Base-by-base conservation (phyloP, 2,888 invertebrate species). In the Seira sanloemensis region DNA sequence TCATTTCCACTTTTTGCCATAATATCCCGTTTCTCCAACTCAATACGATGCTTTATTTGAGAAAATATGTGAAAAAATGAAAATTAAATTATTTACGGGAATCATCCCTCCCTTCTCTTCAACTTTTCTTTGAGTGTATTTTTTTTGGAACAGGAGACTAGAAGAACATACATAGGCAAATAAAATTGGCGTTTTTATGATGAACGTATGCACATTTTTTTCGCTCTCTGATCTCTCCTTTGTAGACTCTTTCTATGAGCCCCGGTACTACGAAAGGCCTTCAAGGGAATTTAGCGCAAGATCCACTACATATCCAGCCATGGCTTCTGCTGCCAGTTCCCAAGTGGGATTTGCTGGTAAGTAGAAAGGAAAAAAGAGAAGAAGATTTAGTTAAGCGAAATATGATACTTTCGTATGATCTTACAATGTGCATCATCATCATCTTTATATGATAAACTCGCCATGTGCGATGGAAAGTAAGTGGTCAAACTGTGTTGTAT, bases 271-370 rank as follows among this genome's bases (percentile, higher is more conserved):
- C 23, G 84, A 85, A 25, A 78, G 85, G 65, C 81, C 78, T 66
- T 82, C 80, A 26, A 82, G 83, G 58, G 84, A 86, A 65, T 84
- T 86, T 79, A 85, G 84, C 67, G 86, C 85, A 1, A 74, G 86
- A 68, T 86, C 86, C 24, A 84, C 86, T 23, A 82, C 68, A 37
- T 86, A 84, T 21, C 86, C 86, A n/a, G 82, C 82, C 65, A 76
- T 85, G 78, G 85, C 80, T 54, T 80, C 72, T 12, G 81, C 82
- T 18, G 75, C 80, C 26, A 77, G 25, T 50, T 73, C 78, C 58
- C 86, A 86, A 86, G 85, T 85, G 71, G 86, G 86, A 79, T 86
- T 86, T 79, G 73, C 76, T 78, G 86, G 86, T 86, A 85, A 85
- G 80, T 68, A 69, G 72, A 19, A 62, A 62, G 62, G 37, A 62